Evolutionary conservation across 1,140 invertebrate species (phyloP).

Genomic region (Cydia amplana): DNA sequence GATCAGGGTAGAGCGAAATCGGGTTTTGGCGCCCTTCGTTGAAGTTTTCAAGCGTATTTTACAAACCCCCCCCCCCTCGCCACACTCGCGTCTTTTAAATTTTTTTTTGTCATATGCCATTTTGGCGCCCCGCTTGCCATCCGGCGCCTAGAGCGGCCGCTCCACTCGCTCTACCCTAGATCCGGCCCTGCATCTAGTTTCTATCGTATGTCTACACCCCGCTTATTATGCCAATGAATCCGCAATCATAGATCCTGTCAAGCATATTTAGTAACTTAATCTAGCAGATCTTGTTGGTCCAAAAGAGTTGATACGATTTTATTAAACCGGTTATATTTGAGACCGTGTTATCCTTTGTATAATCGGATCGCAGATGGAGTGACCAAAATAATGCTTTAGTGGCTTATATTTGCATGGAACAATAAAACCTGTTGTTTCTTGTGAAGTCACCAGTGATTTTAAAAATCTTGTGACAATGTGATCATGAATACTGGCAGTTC

Average conservation of each 20-base stretch:
- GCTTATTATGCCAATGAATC: constrained; percentile 4
- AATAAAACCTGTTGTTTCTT: too few relatives aligned
- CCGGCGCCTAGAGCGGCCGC: too few relatives aligned
- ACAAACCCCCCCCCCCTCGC: too few relatives aligned
- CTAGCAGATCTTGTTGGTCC: background rate
- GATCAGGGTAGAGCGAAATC: too few relatives aligned
- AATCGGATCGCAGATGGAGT: background rate
- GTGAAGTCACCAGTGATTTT: background rate
- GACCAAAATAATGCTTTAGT: too few relatives aligned
- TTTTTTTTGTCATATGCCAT: too few relatives aligned
- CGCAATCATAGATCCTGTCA: background rate
- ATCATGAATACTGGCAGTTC: background rate
- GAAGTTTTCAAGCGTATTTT: too few relatives aligned
- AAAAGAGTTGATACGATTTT: background rate
- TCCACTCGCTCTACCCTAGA: too few relatives aligned
- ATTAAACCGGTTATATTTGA: background rate
- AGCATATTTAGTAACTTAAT: background rate
- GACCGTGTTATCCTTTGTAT: background rate
- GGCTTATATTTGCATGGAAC: too few relatives aligned
- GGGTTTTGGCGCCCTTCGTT: too few relatives aligned
- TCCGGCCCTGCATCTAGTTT: constrained; percentile 4
- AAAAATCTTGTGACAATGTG: background rate
- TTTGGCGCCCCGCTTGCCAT: too few relatives aligned
- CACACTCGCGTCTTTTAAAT: too few relatives aligned
- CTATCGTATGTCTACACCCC: background rate